Base-by-base conservation (phyloP, 2,888 invertebrate species). In the Anorthoa munda region DNA sequence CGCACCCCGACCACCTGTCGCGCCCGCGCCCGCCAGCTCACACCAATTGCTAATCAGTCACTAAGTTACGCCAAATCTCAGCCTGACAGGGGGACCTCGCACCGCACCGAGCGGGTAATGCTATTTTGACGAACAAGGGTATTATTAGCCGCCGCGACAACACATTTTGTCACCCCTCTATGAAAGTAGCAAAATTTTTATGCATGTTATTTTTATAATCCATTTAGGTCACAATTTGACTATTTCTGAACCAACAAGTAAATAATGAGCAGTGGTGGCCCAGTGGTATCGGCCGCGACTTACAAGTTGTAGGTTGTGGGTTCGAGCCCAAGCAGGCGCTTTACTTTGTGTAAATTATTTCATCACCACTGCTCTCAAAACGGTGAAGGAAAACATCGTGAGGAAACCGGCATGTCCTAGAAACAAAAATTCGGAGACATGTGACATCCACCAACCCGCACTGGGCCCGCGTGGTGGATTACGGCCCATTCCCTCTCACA, bases 31-130 rank as follows among this genome's bases (percentile, higher is more conserved):
- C 90, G 91, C 91, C 92, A 92, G 91, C 92, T 91, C 92, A 90
- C 92, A 94, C 91, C 93, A 93, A 94, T 94, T 94, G 95, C 96
- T 95, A 95, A 95, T 95, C 96, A 96, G 95, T 95, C 95, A 95
- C 95, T 94, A 94, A 95, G 94, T 94, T 93, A 92, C 93, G 92
- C 93, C 92, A 94, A 95, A 95, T 96, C 95, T 95, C 95, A 89
- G 93, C 89, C 86, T 92, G 93, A 93, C 93, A 93, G 90, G 90
- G 90, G 89, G 90, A 91, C 90, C 90, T 78, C 88, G 90, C 88
- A 79, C 87, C 85, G 90, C 87, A 79, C 86, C 85, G 91, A 88
- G 89, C 85, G 88, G 87, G 88, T 94, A 94, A 94, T 94, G 92
- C 90, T 92, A 90, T 94, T 95, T 94, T 94, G 93, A 94, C 93